Evolutionary conservation across 35 echinoderm and acorn worm species (phyloP).

Genomic region (Amphiura filiformis): DNA sequence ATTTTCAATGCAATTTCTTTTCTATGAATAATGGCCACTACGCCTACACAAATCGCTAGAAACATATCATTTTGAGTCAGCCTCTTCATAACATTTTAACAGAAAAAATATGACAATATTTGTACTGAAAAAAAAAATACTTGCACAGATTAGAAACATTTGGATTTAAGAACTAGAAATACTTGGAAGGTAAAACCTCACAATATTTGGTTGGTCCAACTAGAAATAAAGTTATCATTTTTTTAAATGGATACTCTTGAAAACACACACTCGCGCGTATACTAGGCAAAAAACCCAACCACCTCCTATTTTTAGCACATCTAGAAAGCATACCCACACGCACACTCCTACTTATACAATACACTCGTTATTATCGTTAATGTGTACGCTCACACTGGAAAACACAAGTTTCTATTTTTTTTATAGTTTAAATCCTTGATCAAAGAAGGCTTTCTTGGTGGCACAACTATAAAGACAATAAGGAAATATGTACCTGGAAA

Average conservation of each 20-base stretch:
- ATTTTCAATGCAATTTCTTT: no score
- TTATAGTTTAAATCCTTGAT: neutral
- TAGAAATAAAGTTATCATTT: neutral
- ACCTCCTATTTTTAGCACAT: neutral
- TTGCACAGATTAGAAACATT: neutral
- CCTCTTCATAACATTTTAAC: neutral
- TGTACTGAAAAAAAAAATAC: neutral
- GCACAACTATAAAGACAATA: slow-evolving; percentile 8
- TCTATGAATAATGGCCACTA: no score
- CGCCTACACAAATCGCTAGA: no score
- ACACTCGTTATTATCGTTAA: neutral
- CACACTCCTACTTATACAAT: neutral
- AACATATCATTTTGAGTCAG: no score
- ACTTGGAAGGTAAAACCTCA: neutral
- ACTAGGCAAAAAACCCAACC: neutral
- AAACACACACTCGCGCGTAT: neutral
- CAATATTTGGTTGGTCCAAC: neutral
- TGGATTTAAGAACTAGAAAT: neutral
- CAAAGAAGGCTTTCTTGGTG: slow-evolving; percentile 5
- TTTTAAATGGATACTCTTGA: neutral
- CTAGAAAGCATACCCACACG: neutral
- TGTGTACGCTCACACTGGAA: neutral
- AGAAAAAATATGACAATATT: neutral
- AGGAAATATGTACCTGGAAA: neutral
- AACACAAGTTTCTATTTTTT: no score